Evolutionary conservation across 2,113 vertebrate species (phyloP).

Genomic region (Lichenostomus cassidix): DNA sequence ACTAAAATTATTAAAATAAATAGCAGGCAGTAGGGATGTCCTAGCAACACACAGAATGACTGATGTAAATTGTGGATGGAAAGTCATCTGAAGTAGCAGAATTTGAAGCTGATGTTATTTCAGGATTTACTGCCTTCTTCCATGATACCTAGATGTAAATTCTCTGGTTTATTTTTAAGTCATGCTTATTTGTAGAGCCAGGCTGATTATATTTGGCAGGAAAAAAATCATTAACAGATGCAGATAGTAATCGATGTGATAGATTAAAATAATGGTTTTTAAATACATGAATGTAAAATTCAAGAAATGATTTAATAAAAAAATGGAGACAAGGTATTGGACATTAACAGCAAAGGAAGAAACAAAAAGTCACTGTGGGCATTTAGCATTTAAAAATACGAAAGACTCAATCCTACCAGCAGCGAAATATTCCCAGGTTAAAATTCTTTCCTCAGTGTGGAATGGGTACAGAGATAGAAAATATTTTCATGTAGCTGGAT

Average conservation of each 20-base stretch:
- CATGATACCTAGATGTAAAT: neutral
- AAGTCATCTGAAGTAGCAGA: neutral
- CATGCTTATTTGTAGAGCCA: neutral
- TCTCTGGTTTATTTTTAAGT: conserved; percentile 4
- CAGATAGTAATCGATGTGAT: neutral
- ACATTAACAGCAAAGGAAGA: neutral
- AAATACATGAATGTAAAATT: conserved; percentile 8
- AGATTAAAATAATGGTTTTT: neutral
- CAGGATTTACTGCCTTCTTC: neutral
- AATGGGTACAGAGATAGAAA: neutral
- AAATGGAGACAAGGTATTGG: neutral
- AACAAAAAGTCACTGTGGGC: neutral
- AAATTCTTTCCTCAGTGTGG: neutral
- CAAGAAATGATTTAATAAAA: neutral
- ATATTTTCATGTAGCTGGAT: neutral
- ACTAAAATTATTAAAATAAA: neutral
- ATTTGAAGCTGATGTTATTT: neutral
- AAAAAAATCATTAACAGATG: conserved; percentile 9
- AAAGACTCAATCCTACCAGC: neutral
- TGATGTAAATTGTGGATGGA: neutral
- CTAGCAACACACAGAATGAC: neutral
- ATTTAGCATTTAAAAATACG: neutral
- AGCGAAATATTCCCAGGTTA: neutral
- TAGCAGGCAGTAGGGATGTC: neutral
- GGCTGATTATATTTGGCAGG: neutral